Base-by-base conservation (phyloP, 2,888 invertebrate genomes). In the Belgica antarctica region DNA sequence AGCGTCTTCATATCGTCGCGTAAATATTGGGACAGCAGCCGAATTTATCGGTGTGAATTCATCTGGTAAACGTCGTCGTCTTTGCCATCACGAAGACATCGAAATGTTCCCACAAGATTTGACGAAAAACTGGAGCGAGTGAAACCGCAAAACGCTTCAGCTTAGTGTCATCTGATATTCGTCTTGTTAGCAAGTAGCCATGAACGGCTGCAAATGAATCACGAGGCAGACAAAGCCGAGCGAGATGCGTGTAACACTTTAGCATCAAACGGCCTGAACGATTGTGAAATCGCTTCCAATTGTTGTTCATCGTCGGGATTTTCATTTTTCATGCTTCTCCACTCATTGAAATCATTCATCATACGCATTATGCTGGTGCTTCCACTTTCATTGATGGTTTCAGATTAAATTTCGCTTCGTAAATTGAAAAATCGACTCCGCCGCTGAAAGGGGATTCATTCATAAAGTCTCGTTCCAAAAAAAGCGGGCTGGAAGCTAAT, bases 341-440 rank as follows among this genome's bases (percentile, higher is more conserved):
- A 28, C 47, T 66, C 65, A 66, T 66, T 66, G 65, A 66, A 66
- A 66, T 66, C 65, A 66, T 66, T 66, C 46, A 46, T 66, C 28
- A 62, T 62, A n/a, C n/a, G n/a, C n/a, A n/a, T n/a, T 28, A 15
- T 12, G 27, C 27, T 27, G 12, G 15, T 22, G 22, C 52, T 52
- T 17, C 22, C 25, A 47, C 27, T 63, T 66, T 66, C 65, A 63
- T 63, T 63, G 63, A 63, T 41, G 41, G 41, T 15, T 41, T 31
- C 31, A n/a, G 41, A 41, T 41, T 41, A 41, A n/a, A n/a, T 41
- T 41, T 41, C 41, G 10, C 15, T 41, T 41, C 41, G 5, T 2
- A 2, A 5, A n/a, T 41, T 15, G 10, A 41, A n/a, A n/a, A 4
- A 12, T 12, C 41, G n/a, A 10, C 10, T 41, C 15, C 41, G 41